Percentiles rank a stretch among this genome's conserved stretches.
Evolutionary conservation across 2,888 invertebrate genomes (phyloP).

Genomic region (Leptinotarsa tumamoca): DNA sequence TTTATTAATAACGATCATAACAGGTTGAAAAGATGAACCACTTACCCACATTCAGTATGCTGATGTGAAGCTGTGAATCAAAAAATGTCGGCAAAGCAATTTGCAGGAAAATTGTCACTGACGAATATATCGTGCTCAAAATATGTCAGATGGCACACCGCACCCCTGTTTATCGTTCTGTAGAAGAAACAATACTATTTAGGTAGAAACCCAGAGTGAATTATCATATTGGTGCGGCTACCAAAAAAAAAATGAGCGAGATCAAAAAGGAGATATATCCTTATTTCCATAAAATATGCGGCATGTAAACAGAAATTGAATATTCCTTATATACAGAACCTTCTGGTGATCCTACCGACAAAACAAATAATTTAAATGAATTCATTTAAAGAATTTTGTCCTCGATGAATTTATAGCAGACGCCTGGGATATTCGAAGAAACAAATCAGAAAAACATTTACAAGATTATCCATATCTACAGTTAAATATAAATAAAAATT

Average conservation of each 20-base stretch:
- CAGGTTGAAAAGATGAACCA: not conserved
- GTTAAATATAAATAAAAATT: constrained; percentile 55
- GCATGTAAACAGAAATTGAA: constrained; percentile 45
- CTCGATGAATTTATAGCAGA: constrained; percentile 47
- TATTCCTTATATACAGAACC: constrained; percentile 42
- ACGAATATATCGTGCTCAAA: constrained; percentile 12
- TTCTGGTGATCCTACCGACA: constrained; percentile 42
- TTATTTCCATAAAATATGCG: constrained; percentile 52
- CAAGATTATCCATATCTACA: constrained; percentile 49
- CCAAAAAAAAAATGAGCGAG: constrained; percentile 50
- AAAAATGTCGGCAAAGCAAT: not conserved
- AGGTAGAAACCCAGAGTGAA: constrained; percentile 50
- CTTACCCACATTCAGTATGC: not conserved
- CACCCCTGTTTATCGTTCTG: constrained; percentile 11
- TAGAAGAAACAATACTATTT: constrained; percentile 37
- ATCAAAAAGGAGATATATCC: constrained; percentile 47
- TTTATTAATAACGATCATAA: too few species aligned
- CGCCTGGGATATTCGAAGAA: constrained; percentile 44
- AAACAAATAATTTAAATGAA: constrained; percentile 52
- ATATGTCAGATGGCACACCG: constrained; percentile 8
- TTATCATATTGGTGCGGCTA: constrained; percentile 54
- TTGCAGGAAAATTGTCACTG: constrained; percentile 6
- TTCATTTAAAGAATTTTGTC: constrained; percentile 50
- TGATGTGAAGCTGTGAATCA: not conserved
- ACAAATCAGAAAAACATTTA: constrained; percentile 53